Base-by-base conservation (phyloP, 92 coral and sea anemone genomes). In the Porites divaricata region DNA sequence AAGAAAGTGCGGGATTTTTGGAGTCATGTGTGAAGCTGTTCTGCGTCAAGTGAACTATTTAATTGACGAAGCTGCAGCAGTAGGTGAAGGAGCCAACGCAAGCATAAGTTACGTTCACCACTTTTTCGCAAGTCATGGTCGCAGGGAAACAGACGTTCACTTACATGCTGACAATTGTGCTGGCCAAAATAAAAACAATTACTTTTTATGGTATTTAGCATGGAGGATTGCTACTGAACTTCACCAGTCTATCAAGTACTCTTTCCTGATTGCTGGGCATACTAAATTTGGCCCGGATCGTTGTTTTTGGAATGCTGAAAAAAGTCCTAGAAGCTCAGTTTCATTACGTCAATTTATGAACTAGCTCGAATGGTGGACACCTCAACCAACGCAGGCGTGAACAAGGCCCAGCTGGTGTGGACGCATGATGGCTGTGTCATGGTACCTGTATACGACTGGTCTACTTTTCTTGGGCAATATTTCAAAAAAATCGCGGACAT, bases 1-100 rank as follows among this genome's bases (percentile, higher is more conserved):
- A 17, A 51, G 80, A 15, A 70, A 70, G 49, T 81, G 79, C 52
- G 71, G 83, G 70, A 57, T 78, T 15, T 86, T 86, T 66, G 79
- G 90, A 56, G 41, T 35, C 41, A 35, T 35, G 41, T 26, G 35
- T 35, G 41, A 35, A 35, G 41, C 41, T 35, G 41, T 35, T 35
- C 41, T 6, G 41, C 41, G 6, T 35, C 41, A 35, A 35, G 41
- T 35, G 41, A 35, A 35, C 41, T 35, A 35, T 35, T 35, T 35
- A 35, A 35, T 3, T 35, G 41, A 35, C 41, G 41, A 2, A 35
- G 41, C 41, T 35, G 41, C 41, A 35, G 41, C 41, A 35, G 41
- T 35, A 35, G 41, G 41, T 35, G 4, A 35, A 35, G 41, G 41
- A 35, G 41, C 41, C 41, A 35, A 35, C 4, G 41, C 41, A 35